phyloP scores from a whole-genome alignment of 2,797 vertebrate genomes.

The Xiphorhynchus erythropygius region DNA sequence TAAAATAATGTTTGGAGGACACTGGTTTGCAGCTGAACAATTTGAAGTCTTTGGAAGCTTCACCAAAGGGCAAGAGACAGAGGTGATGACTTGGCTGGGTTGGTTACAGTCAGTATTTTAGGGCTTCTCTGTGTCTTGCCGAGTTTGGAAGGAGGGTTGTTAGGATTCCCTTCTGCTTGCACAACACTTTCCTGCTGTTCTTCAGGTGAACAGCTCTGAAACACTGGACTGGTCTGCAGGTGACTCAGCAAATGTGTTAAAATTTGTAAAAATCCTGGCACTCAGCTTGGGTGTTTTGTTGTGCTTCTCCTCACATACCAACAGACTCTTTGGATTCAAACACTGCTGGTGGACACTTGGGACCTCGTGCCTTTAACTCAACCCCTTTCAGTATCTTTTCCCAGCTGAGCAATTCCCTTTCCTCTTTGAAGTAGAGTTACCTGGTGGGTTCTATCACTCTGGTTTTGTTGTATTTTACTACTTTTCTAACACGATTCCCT shows the following conservation, averaged over 20 bases:
- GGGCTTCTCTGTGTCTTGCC: background rate
- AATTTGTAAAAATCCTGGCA: background rate
- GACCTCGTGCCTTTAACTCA: background rate
- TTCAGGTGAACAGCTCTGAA: background rate
- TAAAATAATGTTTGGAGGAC: background rate
- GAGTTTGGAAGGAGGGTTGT: background rate
- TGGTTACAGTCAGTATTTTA: background rate
- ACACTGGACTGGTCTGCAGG: background rate
- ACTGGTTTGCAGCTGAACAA: background rate
- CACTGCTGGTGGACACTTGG: background rate
- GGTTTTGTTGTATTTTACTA: background rate
- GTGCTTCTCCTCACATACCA: background rate
- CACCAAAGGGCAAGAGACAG: background rate
- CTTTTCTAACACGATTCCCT: background rate
- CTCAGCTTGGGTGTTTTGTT: background rate
- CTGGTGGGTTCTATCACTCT: rapidly evolving
- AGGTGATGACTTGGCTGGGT: background rate
- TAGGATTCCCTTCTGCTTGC: background rate
- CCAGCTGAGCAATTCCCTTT: background rate
- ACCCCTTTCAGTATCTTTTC: background rate
- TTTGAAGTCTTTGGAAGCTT: background rate
- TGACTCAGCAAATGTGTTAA: background rate
- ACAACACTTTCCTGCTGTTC: background rate
- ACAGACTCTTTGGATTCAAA: background rate
- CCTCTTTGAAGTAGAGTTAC: background rate